Percentiles rank a stretch among this genome's conserved stretches.
phyloP scores from a whole-genome alignment of 2,797 vertebrate species.

The Thripadectes ignobilis region DNA sequence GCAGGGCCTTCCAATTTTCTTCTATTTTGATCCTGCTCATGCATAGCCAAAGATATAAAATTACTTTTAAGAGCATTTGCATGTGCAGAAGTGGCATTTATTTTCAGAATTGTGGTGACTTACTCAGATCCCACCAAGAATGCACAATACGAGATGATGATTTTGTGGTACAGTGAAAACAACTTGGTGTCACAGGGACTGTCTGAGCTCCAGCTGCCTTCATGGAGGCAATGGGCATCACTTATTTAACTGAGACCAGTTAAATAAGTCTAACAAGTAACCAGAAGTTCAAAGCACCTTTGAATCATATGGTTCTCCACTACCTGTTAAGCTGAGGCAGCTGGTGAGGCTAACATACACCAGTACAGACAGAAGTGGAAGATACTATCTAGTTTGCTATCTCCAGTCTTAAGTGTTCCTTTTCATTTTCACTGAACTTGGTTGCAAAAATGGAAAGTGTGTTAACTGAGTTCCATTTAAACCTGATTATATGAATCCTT shows the following conservation, averaged over 20 bases:
- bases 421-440: not conserved
- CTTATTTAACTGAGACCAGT: too few species aligned
- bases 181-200: accelerated
- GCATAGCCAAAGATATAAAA: not conserved
- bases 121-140: accelerated
- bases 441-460: too few species aligned
- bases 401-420: not conserved
- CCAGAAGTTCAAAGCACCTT: not conserved
- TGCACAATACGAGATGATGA: accelerated
- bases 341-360: accelerated
- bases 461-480: not conserved
- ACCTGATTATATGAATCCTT: not conserved
- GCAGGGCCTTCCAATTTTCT: not conserved
- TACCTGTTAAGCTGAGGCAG: not conserved
- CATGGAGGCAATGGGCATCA: accelerated
- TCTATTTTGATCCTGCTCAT: not conserved
- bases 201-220: not conserved
- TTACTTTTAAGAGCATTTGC: not conserved
- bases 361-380: accelerated
- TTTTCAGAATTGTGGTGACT: not conserved
- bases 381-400: not conserved
- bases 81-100: accelerated
- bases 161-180: not conserved
- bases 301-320: not conserved
- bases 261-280: not conserved